A percentile compares a stretch with the other conserved stretches of the same genome.
Conservation (phyloP, 2,888 invertebrate species). For the Geotrupes spiniger region DNA sequence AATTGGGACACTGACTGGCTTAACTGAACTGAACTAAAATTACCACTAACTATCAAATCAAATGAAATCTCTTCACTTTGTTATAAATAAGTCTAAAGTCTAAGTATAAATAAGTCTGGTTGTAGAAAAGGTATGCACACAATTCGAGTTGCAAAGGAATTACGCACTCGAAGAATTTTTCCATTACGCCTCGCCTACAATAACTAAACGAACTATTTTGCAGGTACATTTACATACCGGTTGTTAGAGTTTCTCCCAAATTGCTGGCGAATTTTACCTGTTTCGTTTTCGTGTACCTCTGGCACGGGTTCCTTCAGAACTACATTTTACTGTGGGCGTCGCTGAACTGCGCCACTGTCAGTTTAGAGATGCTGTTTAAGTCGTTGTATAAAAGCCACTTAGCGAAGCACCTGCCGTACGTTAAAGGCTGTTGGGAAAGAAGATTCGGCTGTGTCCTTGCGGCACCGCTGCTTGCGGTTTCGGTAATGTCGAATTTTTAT, state of each 20-base stretch:
- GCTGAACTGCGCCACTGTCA: slow-evolving; percentile 79
- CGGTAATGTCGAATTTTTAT: slow-evolving; percentile 83
- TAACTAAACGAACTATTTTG: no score
- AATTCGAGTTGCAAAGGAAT: no score
- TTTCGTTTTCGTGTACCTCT: slow-evolving; percentile 82
- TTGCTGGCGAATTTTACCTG: slow-evolving; percentile 70
- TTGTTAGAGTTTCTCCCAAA: no score
- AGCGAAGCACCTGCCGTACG: slow-evolving; percentile 52
- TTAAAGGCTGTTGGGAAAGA: slow-evolving; percentile 49
- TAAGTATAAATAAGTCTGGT: no score
- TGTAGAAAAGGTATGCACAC: no score
- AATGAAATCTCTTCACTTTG: no score
- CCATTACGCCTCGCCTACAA: no score
- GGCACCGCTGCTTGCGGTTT: slow-evolving; percentile 72
- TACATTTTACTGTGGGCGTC: slow-evolving; percentile 83
- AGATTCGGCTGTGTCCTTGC: slow-evolving; percentile 68
- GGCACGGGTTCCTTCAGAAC: slow-evolving; percentile 77
- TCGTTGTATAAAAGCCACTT: slow-evolving; percentile 49
- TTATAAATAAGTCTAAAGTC: no score
- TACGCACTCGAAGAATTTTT: no score
- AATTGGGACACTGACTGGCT: no score
- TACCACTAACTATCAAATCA: no score
- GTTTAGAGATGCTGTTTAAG: slow-evolving; percentile 65
- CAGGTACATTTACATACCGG: slow-evolving; percentile 82
- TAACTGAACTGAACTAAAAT: no score